Conservation (phyloP, 2,113 vertebrate genomes). For the Arvicanthis niloticus region DNA sequence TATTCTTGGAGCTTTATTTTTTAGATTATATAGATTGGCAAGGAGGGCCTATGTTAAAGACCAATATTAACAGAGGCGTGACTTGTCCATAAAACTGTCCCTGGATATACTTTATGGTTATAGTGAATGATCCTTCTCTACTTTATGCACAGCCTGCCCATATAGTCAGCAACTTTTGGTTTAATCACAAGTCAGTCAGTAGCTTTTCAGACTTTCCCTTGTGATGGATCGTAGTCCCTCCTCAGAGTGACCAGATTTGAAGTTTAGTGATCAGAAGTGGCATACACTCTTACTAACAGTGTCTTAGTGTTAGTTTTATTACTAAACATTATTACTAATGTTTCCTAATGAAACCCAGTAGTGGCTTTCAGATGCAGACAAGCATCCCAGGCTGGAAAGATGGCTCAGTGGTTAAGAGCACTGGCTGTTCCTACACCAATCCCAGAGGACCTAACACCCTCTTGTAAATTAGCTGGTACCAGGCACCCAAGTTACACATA, state of each 20-base stretch:
- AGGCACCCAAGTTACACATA: neutral
- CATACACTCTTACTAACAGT: neutral
- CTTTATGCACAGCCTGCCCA: neutral
- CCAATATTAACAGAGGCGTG: too few species aligned
- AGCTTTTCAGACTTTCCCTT: neutral
- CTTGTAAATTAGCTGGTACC: neutral
- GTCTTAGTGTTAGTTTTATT: neutral
- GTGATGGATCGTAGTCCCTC: neutral
- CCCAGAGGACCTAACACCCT: neutral
- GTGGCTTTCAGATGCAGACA: neutral
- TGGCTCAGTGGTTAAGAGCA: neutral
- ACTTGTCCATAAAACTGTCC: constrained; percentile 10
- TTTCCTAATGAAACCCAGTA: neutral
- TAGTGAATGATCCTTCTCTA: neutral
- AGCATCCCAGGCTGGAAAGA: neutral
- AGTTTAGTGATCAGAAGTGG: neutral
- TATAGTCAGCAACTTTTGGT: neutral
- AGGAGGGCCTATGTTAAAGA: neutral
- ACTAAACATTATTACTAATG: neutral
- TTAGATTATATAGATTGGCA: neutral
- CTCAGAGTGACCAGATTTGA: neutral
- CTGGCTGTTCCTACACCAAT: neutral
- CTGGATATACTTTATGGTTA: neutral
- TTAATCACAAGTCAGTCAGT: neutral
- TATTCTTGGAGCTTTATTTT: constrained; percentile 12